These are phyloP conservation scores for Sepiola atlantica DNA, from an alignment of 2,888 invertebrate genomes.

Conservation along the genomic window DNA sequence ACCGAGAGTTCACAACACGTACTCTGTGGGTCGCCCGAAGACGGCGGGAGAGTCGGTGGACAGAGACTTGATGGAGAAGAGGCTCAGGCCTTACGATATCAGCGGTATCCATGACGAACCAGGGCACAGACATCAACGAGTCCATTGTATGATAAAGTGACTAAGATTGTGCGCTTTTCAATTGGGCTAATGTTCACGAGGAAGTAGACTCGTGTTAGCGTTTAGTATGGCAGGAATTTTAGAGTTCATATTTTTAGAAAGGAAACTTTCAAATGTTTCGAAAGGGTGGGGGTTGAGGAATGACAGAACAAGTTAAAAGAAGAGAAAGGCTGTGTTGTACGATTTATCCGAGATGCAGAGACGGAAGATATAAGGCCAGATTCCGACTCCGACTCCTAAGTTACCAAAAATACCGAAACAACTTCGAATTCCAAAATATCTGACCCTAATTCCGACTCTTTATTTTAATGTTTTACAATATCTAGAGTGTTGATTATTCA, in stretches of 20 bases:
- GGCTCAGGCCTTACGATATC: background rate
- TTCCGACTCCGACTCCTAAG: background rate
- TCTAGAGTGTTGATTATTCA: too few relatives aligned
- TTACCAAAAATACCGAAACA: too few relatives aligned
- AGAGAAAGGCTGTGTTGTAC: background rate
- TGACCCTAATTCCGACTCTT: too few relatives aligned
- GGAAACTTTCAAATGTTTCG: background rate
- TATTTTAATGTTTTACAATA: too few relatives aligned
- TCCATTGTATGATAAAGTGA: constrained; percentile 4
- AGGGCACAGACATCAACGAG: background rate
- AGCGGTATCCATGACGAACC: background rate
- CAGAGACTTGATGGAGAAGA: background rate
- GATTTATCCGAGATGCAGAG: background rate
- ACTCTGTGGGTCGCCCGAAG: background rate
- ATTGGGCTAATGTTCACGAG: background rate
- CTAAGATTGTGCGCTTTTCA: background rate
- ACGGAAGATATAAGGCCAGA: background rate
- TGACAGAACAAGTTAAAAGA: background rate
- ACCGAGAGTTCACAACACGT: background rate
- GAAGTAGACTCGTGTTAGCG: background rate
- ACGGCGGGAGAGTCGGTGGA: background rate
- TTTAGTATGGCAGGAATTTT: background rate
- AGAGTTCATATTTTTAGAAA: background rate
- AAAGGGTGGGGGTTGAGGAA: background rate
- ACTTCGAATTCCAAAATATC: too few relatives aligned